phyloP scores from a whole-genome alignment of 2,888 invertebrate species.

The Therioaphis trifolii region DNA sequence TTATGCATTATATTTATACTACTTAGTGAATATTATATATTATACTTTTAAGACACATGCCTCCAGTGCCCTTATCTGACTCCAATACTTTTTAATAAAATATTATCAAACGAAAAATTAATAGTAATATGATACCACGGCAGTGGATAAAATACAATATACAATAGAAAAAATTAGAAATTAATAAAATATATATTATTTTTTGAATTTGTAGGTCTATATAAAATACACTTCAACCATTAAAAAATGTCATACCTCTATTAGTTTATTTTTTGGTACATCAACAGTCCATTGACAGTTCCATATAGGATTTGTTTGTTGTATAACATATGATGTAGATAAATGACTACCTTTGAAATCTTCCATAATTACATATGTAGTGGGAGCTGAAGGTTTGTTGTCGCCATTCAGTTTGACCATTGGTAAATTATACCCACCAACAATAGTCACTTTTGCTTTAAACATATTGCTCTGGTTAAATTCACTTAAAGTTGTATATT shows the following conservation, averaged over 20 bases:
- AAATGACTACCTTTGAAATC: not conserved
- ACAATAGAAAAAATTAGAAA: too few relatives aligned
- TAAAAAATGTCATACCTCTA: slow-evolving; percentile 15
- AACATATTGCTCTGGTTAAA: slow-evolving; percentile 36
- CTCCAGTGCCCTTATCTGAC: too few relatives aligned
- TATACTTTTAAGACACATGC: too few relatives aligned
- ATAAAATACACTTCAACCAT: too few relatives aligned
- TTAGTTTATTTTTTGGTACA: slow-evolving; percentile 20
- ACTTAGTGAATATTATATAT: too few relatives aligned
- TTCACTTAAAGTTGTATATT: not conserved
- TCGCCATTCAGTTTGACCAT: slow-evolving; percentile 44
- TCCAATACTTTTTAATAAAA: too few relatives aligned
- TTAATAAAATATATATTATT: too few relatives aligned
- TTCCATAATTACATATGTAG: slow-evolving; percentile 49
- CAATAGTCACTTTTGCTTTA: slow-evolving; percentile 38
- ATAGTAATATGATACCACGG: too few relatives aligned
- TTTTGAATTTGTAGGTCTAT: too few relatives aligned
- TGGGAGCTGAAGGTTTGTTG: slow-evolving; percentile 6
- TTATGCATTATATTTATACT: too few relatives aligned
- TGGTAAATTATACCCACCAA: slow-evolving; percentile 43
- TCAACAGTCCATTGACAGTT: slow-evolving; percentile 34
- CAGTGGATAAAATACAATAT: too few relatives aligned
- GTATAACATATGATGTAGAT: slow-evolving; percentile 23
- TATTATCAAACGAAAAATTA: too few relatives aligned
- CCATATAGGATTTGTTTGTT: slow-evolving; percentile 49